Evolutionary conservation across 2,888 invertebrate genomes (phyloP), one percentile per base, ranked within the genome.

Genomic region (Ferrisia virgata): DNA sequence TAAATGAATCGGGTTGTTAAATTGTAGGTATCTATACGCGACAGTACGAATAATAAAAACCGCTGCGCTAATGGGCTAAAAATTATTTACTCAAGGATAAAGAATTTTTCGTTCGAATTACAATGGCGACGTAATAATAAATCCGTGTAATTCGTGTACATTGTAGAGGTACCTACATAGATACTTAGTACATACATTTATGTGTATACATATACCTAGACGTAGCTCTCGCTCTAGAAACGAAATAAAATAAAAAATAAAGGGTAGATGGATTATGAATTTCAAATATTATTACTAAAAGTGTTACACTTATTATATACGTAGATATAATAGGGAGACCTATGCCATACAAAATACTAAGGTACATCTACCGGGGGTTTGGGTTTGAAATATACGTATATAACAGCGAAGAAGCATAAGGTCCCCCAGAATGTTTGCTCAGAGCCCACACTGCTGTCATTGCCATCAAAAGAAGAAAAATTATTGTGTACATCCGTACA

Each of bases 401-500:
- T 18, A 76, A 36, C 72, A 36, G 18, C 9, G 31, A 76, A 76
- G 40, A 64, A 25, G 33, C 33, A 64, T 82, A 58, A 25, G 82
- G 47, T 72, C 43, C 69, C 76, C 43, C 69, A 28, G 43, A 72
- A 72, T 83, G 83, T 83, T 83, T 83, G 76, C 83, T 83, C 76
- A 83, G 76, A 83, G 76, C 83, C 83, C 83, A 83, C 83, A 83
- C 83, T 40, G 83, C 83, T 83, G 83, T 76, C 83, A 83, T 40
- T 43, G 72, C 69, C 25, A 83, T 83, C 72, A 83, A 83, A 83
- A 76, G 83, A 83, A 83, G 83, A 83, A 83, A 83, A 83, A 83
- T 83, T 83, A 83, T 83, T 83, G 83, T 83, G 83, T 83, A 82
- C 69, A 69, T 69, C 69, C 82, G 82, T 82, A 82, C 69, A 11